A percentile compares a stretch with the other conserved stretches of the same genome.
phyloP scores from a whole-genome alignment of 37 sponge, comb jelly and placozoan genomes.

The Corticium candelabrum region DNA sequence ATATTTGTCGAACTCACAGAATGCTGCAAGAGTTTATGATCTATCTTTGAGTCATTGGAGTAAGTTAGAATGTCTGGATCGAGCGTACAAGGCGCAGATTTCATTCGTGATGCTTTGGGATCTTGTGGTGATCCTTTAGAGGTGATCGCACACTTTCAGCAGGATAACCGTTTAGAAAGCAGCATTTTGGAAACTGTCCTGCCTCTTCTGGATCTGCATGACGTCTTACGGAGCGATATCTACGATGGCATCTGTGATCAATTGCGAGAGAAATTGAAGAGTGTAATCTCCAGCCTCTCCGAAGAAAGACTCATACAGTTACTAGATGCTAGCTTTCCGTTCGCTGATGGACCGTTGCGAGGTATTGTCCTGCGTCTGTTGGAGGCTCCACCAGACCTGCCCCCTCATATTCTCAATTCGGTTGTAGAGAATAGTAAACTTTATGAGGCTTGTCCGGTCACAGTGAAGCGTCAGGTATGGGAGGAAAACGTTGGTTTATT shows the following conservation, averaged over 20 bases:
- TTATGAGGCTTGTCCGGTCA: conserved; percentile 51
- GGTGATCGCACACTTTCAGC: conserved; percentile 50
- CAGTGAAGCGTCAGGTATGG: conserved; percentile 84
- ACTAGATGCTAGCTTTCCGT: conserved; percentile 45
- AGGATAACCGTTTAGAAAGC: conserved; percentile 42
- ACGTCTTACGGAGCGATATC: conserved; percentile 42
- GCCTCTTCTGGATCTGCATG: conserved; percentile 85
- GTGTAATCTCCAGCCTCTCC: conserved; percentile 34
- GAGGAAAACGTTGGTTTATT: conserved; percentile 76
- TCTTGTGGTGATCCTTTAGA: conserved; percentile 34
- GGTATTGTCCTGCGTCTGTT: conserved; percentile 43
- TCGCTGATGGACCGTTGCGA: conserved; percentile 36
- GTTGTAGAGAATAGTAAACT: conserved; percentile 54
- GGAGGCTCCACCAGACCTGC: conserved; percentile 39
- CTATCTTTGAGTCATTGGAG: no score
- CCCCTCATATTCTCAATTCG: conserved; percentile 38
- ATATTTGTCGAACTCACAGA: no score
- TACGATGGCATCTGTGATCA: conserved; percentile 47
- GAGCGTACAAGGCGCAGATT: conserved; percentile 8
- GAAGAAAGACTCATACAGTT: conserved; percentile 40
- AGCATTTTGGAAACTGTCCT: conserved; percentile 61
- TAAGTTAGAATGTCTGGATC: no score
- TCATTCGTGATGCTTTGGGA: conserved; percentile 14
- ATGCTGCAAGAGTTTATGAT: no score
- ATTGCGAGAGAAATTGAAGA: conserved; percentile 41